Evolutionary conservation across 2,113 vertebrate genomes (phyloP).

Genomic region (Oxyura jamaicensis): DNA sequence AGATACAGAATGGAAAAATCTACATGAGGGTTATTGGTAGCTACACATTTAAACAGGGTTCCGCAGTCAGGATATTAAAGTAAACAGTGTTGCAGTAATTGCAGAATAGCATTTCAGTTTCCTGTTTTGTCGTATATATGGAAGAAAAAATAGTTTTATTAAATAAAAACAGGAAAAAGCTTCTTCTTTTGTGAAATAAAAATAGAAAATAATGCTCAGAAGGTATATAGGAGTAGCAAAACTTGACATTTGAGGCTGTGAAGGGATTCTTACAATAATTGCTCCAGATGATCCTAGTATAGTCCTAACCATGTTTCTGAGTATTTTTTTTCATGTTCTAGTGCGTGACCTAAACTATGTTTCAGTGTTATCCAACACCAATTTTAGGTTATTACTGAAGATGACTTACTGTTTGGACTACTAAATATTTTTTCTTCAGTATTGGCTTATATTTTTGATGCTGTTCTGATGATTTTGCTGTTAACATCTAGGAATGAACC

Average conservation of each 20-base stretch:
- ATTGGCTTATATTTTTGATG: neutral
- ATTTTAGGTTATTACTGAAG: neutral
- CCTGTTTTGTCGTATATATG: neutral
- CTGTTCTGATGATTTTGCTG: neutral
- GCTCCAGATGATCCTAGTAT: neutral
- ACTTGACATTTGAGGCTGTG: neutral
- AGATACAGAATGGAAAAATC: neutral
- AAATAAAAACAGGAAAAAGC: neutral
- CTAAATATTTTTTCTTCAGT: neutral
- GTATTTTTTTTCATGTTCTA: neutral
- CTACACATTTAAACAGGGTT: neutral
- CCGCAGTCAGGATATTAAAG: neutral
- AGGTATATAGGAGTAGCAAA: neutral
- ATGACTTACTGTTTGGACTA: neutral
- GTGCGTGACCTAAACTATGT: neutral
- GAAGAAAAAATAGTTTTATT: neutral
- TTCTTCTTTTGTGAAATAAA: neutral
- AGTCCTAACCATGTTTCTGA: neutral
- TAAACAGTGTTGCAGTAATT: neutral
- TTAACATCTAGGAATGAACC: neutral
- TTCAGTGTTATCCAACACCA: neutral
- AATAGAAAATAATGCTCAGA: neutral
- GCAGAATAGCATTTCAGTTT: neutral
- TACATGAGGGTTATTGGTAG: neutral
- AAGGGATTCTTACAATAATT: neutral